Evolutionary conservation across 2,888 invertebrate genomes (phyloP).

Genomic region (Cataglyphis altisquamis): DNA sequence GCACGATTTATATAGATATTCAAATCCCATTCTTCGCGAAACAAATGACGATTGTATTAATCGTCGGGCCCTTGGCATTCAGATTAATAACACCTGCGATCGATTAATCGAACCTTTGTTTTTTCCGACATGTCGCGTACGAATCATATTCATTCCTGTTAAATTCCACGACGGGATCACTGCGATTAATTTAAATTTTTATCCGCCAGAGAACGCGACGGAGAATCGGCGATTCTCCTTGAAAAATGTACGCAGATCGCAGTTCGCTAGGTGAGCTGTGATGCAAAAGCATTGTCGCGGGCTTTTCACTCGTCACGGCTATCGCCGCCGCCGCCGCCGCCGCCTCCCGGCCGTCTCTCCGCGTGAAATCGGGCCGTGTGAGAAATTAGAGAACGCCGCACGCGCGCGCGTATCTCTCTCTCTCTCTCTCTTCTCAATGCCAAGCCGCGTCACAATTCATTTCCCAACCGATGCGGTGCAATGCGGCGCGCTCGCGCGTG

Average conservation of each 20-base stretch:
- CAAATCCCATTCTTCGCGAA: not conserved
- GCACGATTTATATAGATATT: not conserved
- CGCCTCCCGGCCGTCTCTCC: not conserved
- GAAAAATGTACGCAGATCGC: conserved; percentile 54
- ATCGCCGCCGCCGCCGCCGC: not conserved
- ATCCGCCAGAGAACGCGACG: not conserved
- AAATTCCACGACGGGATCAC: not conserved
- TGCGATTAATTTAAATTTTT: not conserved
- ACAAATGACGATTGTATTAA: not conserved
- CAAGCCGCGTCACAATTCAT: conserved; percentile 72
- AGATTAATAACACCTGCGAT: not conserved
- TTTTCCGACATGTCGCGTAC: not conserved
- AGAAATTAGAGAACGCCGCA: conserved; percentile 64
- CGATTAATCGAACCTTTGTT: not conserved
- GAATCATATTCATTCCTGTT: not conserved
- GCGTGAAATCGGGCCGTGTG: conserved; percentile 69
- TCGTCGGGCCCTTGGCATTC: not conserved
- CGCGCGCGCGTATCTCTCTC: not conserved
- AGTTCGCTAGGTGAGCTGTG: conserved; percentile 21
- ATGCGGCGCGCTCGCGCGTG: conserved; percentile 17
- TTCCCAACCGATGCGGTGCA: conserved; percentile 68
- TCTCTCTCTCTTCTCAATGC: conserved; percentile 50
- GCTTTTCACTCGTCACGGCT: conserved; percentile 56
- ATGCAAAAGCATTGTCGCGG: conserved; percentile 55
- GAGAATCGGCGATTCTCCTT: conserved; percentile 42